Percentiles rank a stretch among this genome's conserved stretches.
Conservation (phyloP, 2,113 vertebrate genomes). For the Leptobrachium leishanense region DNA sequence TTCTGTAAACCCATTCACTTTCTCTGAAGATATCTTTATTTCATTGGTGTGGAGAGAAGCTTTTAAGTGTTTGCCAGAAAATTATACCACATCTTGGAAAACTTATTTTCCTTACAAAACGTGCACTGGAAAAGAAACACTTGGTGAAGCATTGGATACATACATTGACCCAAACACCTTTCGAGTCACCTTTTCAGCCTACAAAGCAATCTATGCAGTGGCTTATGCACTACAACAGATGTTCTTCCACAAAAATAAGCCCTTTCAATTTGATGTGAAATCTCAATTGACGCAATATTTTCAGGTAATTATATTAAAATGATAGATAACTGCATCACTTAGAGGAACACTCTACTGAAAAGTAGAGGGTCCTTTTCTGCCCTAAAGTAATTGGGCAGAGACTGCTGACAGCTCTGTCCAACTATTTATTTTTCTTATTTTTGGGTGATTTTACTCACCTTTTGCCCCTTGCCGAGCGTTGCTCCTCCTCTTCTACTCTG, state of each 20-base stretch:
- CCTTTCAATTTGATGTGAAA: background rate
- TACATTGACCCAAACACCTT: constrained; percentile 16
- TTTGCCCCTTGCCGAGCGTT: no score
- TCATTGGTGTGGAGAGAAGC: background rate
- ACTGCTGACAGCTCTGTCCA: no score
- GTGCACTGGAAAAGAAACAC: constrained; percentile 33
- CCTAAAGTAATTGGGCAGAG: no score
- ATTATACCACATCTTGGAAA: background rate
- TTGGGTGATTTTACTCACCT: no score
- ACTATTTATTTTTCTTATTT: no score
- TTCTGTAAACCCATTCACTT: background rate
- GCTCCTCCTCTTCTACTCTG: no score
- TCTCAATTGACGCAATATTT: background rate
- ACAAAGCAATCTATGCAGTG: constrained; percentile 24
- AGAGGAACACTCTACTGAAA: no score
- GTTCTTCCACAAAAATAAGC: background rate
- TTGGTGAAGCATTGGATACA: background rate
- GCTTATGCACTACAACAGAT: constrained; percentile 17
- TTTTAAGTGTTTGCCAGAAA: constrained; percentile 6
- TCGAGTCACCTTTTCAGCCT: constrained; percentile 24
- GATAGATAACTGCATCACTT: background rate
- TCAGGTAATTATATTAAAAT: constrained; percentile 4
- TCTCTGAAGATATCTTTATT: constrained; percentile 23
- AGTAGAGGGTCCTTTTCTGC: no score
- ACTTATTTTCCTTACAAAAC: background rate